Evolutionary conservation across 1,140 invertebrate species (phyloP).

Genomic region (Teleopsis dalmanni): DNA sequence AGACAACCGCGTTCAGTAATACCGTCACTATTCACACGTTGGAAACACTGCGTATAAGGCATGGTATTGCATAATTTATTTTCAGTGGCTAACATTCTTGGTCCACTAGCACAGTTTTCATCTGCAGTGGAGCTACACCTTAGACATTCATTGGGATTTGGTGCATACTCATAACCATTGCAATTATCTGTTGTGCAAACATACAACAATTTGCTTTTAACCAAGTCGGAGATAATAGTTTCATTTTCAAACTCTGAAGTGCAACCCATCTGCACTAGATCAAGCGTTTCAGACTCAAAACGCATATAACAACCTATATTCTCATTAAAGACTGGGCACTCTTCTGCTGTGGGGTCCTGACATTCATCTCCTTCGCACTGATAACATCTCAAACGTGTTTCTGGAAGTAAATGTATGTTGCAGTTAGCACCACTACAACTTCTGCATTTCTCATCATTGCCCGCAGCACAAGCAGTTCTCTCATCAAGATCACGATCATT

Average conservation of each 20-base stretch:
- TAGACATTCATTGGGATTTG: constrained; percentile 18
- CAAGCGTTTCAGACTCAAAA: constrained; percentile 11
- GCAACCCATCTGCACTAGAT: constrained; percentile 28
- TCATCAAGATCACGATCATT: constrained; percentile 25
- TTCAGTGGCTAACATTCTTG: constrained; percentile 16
- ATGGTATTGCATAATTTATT: constrained; percentile 14
- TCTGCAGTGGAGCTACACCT: constrained; percentile 20
- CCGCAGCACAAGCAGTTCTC: constrained; percentile 15
- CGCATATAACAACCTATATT: constrained; percentile 27
- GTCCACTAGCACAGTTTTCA: constrained; percentile 25
- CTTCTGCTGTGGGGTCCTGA: constrained; percentile 10
- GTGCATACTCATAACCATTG: constrained; percentile 18
- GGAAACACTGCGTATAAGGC: constrained; percentile 30
- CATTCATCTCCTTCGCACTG: constrained; percentile 15
- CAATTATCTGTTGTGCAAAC: constrained; percentile 25
- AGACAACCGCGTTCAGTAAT: constrained; percentile 27
- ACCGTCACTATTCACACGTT: constrained; percentile 12
- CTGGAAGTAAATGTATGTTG: constrained; percentile 18
- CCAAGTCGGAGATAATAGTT: constrained; percentile 13
- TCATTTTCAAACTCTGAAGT: constrained; percentile 25
- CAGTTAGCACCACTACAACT: constrained; percentile 19
- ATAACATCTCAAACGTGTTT: constrained; percentile 12
- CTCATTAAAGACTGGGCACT: background rate
- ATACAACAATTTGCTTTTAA: constrained; percentile 16
- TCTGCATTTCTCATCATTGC: constrained; percentile 18